Evolutionary conservation across 2,797 vertebrate genomes (phyloP).

Genomic region (Mormyrops attenuatus): DNA sequence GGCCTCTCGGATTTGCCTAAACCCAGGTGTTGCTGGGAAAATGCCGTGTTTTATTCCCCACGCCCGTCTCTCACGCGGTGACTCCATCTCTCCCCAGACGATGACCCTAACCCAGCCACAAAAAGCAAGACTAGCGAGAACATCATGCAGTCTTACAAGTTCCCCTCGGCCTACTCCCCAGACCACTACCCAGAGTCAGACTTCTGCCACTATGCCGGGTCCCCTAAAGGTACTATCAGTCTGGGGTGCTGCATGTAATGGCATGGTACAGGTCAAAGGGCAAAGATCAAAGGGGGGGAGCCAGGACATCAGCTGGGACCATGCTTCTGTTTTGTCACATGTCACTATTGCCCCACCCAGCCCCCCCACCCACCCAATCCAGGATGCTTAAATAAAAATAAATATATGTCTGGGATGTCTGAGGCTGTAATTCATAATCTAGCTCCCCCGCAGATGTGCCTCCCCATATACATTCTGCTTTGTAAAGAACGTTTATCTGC

Average conservation of each 20-base stretch:
- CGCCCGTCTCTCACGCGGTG: neutral
- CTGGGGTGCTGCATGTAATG: neutral
- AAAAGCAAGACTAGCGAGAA: slow-evolving; percentile 91
- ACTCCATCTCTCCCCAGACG: slow-evolving; percentile 32
- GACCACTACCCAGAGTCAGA: slow-evolving; percentile 79
- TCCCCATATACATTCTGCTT: neutral
- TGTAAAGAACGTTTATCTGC: neutral
- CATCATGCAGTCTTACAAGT: slow-evolving; percentile 75
- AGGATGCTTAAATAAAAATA: too few relatives aligned
- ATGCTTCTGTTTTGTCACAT: neutral
- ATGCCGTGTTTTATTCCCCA: neutral
- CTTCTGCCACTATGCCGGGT: slow-evolving; percentile 80
- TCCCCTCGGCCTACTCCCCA: slow-evolving; percentile 76
- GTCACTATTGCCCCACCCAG: neutral
- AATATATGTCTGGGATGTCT: too few relatives aligned
- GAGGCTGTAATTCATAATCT: neutral
- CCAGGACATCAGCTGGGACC: neutral
- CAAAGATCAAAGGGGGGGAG: neutral
- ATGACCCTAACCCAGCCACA: slow-evolving; percentile 54
- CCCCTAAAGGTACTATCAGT: slow-evolving; percentile 78
- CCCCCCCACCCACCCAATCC: neutral
- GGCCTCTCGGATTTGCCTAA: neutral
- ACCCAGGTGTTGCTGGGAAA: neutral
- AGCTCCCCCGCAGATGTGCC: neutral
- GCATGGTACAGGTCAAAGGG: neutral